A percentile compares a stretch with the other conserved stretches of the same genome.
These are phyloP conservation scores for Calidris pygmaea DNA, from an alignment of 2,113 vertebrate genomes.

Conservation along the genomic window DNA sequence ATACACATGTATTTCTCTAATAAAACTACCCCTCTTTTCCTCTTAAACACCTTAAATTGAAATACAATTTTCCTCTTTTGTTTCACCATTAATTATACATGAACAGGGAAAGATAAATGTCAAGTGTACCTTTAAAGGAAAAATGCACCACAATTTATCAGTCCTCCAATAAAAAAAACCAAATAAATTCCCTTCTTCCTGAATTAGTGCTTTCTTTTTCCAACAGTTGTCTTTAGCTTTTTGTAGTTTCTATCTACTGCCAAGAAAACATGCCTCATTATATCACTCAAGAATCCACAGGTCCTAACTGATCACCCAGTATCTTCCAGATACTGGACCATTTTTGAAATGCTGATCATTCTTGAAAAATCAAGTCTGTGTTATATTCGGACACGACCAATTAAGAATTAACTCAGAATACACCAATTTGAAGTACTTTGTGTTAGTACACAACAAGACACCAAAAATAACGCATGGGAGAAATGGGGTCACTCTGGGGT, in stretches of 20 bases:
- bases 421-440: neutral
- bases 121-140: neutral
- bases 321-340: neutral
- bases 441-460: neutral
- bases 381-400: neutral
- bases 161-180: neutral
- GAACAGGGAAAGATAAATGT: neutral
- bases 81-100: neutral
- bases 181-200: neutral
- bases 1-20: neutral
- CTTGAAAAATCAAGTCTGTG: neutral
- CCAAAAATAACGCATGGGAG: neutral
- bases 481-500: neutral
- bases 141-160: neutral
- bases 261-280: neutral
- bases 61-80: neutral
- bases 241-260: neutral
- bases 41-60: neutral
- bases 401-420: neutral
- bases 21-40: neutral
- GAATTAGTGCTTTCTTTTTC: neutral
- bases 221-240: neutral
- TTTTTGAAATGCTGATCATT: neutral
- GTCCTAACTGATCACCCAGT: neutral
- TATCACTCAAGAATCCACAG: neutral